Conservation (phyloP, 2,797 vertebrate species). For the Sandelia bainsii region DNA sequence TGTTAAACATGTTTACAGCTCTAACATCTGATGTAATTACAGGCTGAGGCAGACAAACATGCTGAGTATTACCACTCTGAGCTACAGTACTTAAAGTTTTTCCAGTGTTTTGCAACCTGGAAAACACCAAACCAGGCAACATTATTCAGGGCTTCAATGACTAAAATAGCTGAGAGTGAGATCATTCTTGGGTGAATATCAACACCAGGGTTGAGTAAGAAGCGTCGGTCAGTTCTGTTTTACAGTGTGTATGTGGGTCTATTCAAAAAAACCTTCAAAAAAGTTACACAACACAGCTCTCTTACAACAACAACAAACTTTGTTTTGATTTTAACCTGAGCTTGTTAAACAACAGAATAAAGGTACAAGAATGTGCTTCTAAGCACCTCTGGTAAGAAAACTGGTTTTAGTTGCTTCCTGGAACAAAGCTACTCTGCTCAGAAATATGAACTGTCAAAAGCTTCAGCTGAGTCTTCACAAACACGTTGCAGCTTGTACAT, state of each 20-base stretch:
- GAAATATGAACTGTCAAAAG: not conserved
- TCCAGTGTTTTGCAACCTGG: slow-evolving; percentile 8
- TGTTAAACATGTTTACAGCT: not conserved
- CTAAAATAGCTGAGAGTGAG: not conserved
- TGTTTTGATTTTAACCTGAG: not conserved
- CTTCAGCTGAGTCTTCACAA: not conserved
- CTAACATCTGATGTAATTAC: slow-evolving; percentile 19
- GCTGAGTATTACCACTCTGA: not conserved
- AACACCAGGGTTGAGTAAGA: not conserved
- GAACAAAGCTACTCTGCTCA: not conserved
- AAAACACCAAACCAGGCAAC: slow-evolving; percentile 1
- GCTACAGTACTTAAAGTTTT: not conserved
- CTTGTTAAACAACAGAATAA: not conserved
- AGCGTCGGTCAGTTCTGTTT: not conserved
- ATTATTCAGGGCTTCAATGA: not conserved
- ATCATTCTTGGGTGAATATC: not conserved
- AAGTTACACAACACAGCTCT: not conserved
- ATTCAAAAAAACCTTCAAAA: not conserved
- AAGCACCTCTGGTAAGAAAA: slow-evolving; percentile 6
- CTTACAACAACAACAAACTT: not conserved
- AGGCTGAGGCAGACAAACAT: slow-evolving; percentile 1
- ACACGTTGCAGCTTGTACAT: slow-evolving; percentile 22
- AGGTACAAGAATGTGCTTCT: not conserved
- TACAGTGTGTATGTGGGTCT: not conserved
- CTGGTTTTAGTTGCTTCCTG: slow-evolving; percentile 3